Base-by-base conservation (phyloP, 2,797 vertebrate species). In the Bradypus variegatus region DNA sequence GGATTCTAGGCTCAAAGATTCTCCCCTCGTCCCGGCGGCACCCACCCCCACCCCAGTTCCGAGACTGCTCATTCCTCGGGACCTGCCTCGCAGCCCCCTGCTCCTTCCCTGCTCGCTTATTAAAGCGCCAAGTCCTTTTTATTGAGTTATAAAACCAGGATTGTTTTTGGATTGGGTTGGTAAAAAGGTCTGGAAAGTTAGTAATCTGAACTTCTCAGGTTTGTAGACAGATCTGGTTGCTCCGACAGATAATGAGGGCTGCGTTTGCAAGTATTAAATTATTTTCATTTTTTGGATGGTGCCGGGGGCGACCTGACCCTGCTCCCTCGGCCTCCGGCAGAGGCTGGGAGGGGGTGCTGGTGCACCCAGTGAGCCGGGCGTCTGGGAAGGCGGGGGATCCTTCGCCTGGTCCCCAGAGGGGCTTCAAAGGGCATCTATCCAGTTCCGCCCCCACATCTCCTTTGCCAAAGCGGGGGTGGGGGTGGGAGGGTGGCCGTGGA, bases 61-160 rank as follows among this genome's bases (percentile, higher is more conserved):
- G 29, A 92, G 88, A 85, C 90, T 58, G 64, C 89, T 94, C 85
- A 78, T 95, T 96, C 95, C 82, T 92, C 82, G 21, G 88, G 95
- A 85, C 67, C 36, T 81, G 78, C 92, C 93, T 86, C 75, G 36
- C 75, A 69, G 48, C 10, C 4, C 55, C 0, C 6, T 65, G 93
- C 91, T 88, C 91, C 91, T 93, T 92, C 86, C 92, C 69, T 19
- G 2, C 53, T 93, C 90, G 41, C 69, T 91, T 95, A 94, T 84
- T 96, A 95, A 95, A 94, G 82, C 75, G 53, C 64, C 79, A 79
- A 91, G 93, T 88, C 89, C 77, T 95, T 95, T 96, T 97, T 96
- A 96, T 94, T 97, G 96, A 95, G 94, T 95, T 96, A 96, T 93
- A 96, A 97, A 97, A 94, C 8, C 87, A 94, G 89, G 53, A 93